Percentiles rank a stretch among this genome's conserved stretches.
Conservation (phyloP, 2,888 invertebrate genomes). For the Ectobius pallidus region DNA sequence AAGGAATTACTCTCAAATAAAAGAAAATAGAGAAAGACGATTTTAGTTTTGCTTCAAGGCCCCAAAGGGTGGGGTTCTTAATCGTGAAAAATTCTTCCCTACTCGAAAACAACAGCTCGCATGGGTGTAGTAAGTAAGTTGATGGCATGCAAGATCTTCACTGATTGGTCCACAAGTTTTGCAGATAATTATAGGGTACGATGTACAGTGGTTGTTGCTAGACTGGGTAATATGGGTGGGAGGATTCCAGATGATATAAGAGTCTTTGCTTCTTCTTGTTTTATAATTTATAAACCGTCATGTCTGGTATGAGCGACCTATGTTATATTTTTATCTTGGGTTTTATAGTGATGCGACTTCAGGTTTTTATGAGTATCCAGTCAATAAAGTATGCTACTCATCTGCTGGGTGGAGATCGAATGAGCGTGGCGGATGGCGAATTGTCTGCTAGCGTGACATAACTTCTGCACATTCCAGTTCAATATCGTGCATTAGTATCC, state of each 20-base stretch:
- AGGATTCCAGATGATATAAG: background rate
- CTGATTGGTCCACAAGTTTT: constrained; percentile 26
- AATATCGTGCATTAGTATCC: too few species aligned
- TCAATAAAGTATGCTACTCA: too few species aligned
- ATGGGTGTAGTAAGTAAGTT: constrained; percentile 13
- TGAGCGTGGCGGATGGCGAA: too few species aligned
- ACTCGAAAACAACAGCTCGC: constrained; percentile 23
- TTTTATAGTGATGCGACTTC: too few species aligned
- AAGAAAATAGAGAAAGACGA: background rate
- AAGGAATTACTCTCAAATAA: constrained; percentile 15
- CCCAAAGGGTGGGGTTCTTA: constrained; percentile 15
- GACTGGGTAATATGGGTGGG: constrained; percentile 25
- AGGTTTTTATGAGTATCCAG: too few species aligned
- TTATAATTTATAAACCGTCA: constrained; percentile 4
- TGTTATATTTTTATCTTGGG: background rate
- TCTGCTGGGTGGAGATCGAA: too few species aligned
- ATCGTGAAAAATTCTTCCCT: constrained; percentile 32
- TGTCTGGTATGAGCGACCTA: background rate
- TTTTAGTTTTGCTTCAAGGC: constrained; percentile 9
- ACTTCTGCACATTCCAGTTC: too few species aligned
- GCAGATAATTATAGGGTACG: constrained; percentile 28
- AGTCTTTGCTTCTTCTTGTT: constrained; percentile 12
- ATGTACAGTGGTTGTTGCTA: constrained; percentile 7
- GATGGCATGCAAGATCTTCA: constrained; percentile 28
- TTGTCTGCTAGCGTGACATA: too few species aligned